Evolutionary conservation across 2,888 invertebrate genomes (phyloP), one percentile per base, ranked within the genome.

Genomic region (Drosophila heteroneura): DNA sequence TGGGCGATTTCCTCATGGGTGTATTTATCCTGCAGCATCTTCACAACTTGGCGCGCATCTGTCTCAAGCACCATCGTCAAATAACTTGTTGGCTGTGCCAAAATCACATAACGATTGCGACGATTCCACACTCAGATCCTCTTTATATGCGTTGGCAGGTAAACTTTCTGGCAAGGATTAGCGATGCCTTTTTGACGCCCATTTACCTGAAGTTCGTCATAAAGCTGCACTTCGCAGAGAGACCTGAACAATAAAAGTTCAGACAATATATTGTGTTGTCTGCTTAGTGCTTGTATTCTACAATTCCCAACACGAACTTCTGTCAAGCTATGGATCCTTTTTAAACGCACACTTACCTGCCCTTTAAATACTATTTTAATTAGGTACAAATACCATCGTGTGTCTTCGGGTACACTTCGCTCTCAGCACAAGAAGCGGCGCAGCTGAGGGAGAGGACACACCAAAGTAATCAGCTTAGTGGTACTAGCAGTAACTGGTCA

Each of bases 1-100:
- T 83, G 70, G 5, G 85, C 83, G 3, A 85, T 81, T 44, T 90
- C 76, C 26, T 85, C 74, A 37, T 57, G 37, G 28, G 39, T 81
- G 30, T 85, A 76, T 3, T 66, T 54, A 0, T 52, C 57, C 54
- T 72, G 80, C 0, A 85, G 54, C 0, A 59, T 65, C 32, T 72
- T 73, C 22, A 84, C 79, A n/a, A 84, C 19, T 3, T 58, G 66
- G 10, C 63, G 54, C 2, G 47, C 49, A 33, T 74, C 64, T 28
- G 75, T 35, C 5, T 66, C 74, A 19, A 71, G 58, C 32, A 71
- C 74, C 82, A 82, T 80, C 3, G 12, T 33, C 16, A 53, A 54
- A 37, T 41, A 44, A 60, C 35, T 69, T 78, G 78, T 81, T 69
- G 51, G n/a, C 66, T 32, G 73, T 64, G 72, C 60, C 82, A 81